These are phyloP conservation scores for Rhynchomys soricoides DNA, from an alignment of 2,113 vertebrate genomes.

Conservation along the genomic window DNA sequence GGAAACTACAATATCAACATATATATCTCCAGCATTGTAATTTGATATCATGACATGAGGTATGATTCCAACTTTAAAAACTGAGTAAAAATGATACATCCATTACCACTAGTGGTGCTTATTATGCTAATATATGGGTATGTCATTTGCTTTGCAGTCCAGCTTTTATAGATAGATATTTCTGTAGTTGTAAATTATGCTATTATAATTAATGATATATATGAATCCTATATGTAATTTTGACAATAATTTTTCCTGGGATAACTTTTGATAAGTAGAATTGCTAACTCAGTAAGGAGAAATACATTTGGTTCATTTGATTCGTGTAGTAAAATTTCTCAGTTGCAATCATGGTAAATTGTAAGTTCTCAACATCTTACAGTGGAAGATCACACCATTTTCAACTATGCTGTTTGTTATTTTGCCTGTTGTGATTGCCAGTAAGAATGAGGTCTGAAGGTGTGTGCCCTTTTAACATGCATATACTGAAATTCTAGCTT, in stretches of 20 bases:
- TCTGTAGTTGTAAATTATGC: not conserved
- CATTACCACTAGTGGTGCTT: not conserved
- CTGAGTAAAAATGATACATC: not conserved
- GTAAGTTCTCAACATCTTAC: not conserved
- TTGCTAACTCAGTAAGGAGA: not conserved
- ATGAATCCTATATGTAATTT: not conserved
- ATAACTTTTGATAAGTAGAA: not conserved
- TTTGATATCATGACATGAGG: not conserved
- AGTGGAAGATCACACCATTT: not conserved
- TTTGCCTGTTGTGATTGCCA: not conserved
- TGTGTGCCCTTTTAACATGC: not conserved
- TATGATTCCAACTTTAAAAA: not conserved
- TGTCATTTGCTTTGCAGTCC: not conserved
- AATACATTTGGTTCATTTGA: not conserved
- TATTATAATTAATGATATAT: not conserved
- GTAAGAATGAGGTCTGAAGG: not conserved
- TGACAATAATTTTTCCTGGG: not conserved
- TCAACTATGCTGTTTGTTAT: not conserved
- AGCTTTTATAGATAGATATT: not conserved
- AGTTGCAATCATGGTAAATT: not conserved
- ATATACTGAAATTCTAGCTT: not conserved
- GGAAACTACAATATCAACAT: not conserved
- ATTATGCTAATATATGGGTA: not conserved
- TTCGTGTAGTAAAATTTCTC: not conserved
- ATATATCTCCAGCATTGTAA: not conserved